These are phyloP conservation scores for Pelmatolapia mariae DNA, from an alignment of 2,113 vertebrate genomes.

Conservation along the genomic window DNA sequence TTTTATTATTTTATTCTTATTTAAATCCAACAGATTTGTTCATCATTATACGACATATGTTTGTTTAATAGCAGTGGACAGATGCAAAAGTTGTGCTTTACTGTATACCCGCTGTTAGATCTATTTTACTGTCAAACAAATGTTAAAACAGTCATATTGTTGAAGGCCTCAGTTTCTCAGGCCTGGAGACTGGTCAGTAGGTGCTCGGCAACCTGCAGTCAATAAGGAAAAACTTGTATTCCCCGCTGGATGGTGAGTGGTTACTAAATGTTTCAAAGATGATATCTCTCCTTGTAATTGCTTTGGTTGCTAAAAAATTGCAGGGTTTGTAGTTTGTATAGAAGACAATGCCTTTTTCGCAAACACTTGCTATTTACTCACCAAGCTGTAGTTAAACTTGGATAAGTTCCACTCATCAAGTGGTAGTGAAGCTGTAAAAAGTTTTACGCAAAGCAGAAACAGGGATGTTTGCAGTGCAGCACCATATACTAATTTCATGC, in stretches of 20 bases:
- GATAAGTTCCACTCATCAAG: not conserved
- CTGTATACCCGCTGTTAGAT: not conserved
- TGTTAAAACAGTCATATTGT: not conserved
- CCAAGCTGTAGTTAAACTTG: not conserved
- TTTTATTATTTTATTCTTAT: not conserved
- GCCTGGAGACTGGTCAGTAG: not conserved
- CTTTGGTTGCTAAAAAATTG: not conserved
- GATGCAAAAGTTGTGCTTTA: not conserved
- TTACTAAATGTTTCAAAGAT: not conserved
- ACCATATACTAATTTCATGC: not conserved
- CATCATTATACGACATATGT: accelerated
- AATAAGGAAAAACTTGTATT: not conserved
- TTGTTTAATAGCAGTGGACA: not conserved
- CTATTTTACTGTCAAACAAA: not conserved
- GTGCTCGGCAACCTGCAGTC: not conserved
- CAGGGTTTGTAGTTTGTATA: not conserved
- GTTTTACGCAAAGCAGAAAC: not conserved
- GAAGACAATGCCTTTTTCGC: not conserved
- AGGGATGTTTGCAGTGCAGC: not conserved
- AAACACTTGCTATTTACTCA: not conserved
- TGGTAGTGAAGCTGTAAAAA: not conserved
- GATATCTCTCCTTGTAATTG: not conserved
- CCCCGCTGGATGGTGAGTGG: not conserved
- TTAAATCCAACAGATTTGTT: not conserved
- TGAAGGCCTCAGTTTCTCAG: not conserved